These are phyloP conservation scores for Vulpes lagopus DNA, from an alignment of 2,113 vertebrate species.

Conservation along the genomic window DNA sequence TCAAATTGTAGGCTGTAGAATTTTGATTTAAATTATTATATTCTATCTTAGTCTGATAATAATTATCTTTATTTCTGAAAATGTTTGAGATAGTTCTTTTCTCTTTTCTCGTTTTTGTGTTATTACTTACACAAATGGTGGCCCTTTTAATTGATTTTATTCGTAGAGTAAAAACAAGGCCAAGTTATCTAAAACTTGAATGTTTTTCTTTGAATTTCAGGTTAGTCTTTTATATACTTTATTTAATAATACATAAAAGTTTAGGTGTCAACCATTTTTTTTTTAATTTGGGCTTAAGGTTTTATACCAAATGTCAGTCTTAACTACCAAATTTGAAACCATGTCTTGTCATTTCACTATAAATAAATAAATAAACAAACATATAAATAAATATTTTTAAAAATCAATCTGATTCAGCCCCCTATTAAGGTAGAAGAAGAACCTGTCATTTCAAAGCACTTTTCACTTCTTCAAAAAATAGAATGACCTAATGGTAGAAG, in stretches of 20 bases:
- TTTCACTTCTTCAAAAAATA: constrained; percentile 58
- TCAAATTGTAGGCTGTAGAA: not conserved
- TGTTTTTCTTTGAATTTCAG: not conserved
- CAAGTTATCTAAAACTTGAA: not conserved
- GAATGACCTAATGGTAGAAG: not conserved
- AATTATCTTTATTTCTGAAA: not conserved
- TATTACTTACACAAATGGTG: not conserved
- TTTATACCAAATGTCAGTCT: not conserved
- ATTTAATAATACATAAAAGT: not conserved
- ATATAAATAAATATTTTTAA: not conserved
- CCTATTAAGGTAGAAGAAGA: constrained; percentile 25
- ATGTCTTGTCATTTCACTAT: not conserved
- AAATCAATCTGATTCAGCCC: not conserved
- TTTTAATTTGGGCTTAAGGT: not conserved
- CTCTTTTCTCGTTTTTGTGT: not conserved
- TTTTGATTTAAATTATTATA: not conserved
- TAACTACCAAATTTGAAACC: constrained; percentile 35
- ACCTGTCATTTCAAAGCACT: constrained; percentile 54
- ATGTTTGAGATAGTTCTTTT: not conserved
- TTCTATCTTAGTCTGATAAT: not conserved
- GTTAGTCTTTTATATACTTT: not conserved
- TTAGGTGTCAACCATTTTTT: not conserved
- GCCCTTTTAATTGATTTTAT: not conserved
- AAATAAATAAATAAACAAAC: not conserved
- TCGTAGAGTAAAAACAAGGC: not conserved